Base-by-base conservation (phyloP, 2,888 invertebrate genomes). In the Pharmacophagus antenor region DNA sequence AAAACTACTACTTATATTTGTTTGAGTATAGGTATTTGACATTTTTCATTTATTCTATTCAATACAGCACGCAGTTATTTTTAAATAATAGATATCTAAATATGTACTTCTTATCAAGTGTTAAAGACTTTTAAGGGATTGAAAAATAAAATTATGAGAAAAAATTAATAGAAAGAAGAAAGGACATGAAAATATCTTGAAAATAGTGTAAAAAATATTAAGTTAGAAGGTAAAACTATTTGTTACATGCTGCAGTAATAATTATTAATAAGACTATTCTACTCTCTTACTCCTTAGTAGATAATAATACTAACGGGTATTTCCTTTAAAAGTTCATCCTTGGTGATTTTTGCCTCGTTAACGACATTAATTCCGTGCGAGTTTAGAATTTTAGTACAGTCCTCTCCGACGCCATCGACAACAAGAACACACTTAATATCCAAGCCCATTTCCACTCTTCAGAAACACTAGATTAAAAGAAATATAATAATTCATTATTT, bases 401-500 rank as follows among this genome's bases (percentile, higher is more conserved):
- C 93, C 20, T 93, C 91, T 76, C 98, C 98, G 2, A 99, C 96
- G 27, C 97, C 97, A 85, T 99, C 99, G 70, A 97, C 97, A 67
- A 99, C 95, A 60, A 99, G 89, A 61, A 99, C 98, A 66, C 94
- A 95, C 74, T 93, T 93, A 59, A 98, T 93, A 65, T 93, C 85
- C 72, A 95, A 80, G 63, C 80, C 86, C 93, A 93, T 92, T 64
- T 73, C 81, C 8, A 21, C 52, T 20, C n/a, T 10, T 37, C 15
- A 15, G 37, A n/a, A 37, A 37, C 15, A 6, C 37, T 15, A 37
- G n/a, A 37, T 37, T 31, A 3, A 31, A 15, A 31, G 3, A 37
- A 4, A 4, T n/a, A n/a, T 2, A 4, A 15, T n/a, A n/a, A 2
- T n/a, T 4, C 15, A 37, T 15, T 8, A n/a, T n/a, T 37, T 37